Evolutionary conservation across 2,888 invertebrate genomes (phyloP).

Genomic region (Luperina nickerlii): DNA sequence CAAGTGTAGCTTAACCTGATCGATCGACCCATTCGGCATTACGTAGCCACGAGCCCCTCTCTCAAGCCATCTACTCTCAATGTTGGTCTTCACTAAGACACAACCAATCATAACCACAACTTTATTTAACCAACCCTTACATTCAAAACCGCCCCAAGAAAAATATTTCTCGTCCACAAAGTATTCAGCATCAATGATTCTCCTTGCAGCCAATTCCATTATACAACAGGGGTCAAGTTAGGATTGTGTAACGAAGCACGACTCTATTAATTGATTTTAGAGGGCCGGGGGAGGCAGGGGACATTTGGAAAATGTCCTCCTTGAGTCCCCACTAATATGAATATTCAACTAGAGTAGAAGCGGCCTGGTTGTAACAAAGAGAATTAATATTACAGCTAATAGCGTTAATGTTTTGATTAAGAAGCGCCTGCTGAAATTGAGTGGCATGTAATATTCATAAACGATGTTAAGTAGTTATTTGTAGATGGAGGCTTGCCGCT

Average conservation of each 20-base stretch:
- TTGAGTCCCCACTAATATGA: slow-evolving; percentile 72
- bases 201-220: slow-evolving; percentile 75
- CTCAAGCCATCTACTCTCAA: background rate
- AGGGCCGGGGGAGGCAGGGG: slow-evolving; percentile 67
- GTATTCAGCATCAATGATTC: slow-evolving; percentile 61
- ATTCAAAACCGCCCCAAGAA: slow-evolving; percentile 31
- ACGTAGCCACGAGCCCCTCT: background rate
- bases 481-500: slow-evolving; percentile 31
- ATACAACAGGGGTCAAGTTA: slow-evolving; percentile 80
- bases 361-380: slow-evolving; percentile 72
- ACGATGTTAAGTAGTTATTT: slow-evolving; percentile 64
- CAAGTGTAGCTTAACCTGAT: background rate
- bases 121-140: slow-evolving; percentile 45
- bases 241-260: slow-evolving; percentile 80
- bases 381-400: slow-evolving; percentile 77
- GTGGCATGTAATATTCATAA: slow-evolving; percentile 77
- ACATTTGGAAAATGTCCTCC: slow-evolving; percentile 67
- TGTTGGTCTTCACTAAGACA: background rate
- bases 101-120: slow-evolving; percentile 15
- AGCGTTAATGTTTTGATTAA: slow-evolving; percentile 78
- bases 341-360: slow-evolving; percentile 80
- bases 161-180: slow-evolving; percentile 43
- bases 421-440: slow-evolving; percentile 76
- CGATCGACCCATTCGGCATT: background rate
- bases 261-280: slow-evolving; percentile 84